Percentiles rank a stretch among this genome's conserved stretches.
Conservation (phyloP, 2,797 vertebrate species). For the Alauda arvensis region DNA sequence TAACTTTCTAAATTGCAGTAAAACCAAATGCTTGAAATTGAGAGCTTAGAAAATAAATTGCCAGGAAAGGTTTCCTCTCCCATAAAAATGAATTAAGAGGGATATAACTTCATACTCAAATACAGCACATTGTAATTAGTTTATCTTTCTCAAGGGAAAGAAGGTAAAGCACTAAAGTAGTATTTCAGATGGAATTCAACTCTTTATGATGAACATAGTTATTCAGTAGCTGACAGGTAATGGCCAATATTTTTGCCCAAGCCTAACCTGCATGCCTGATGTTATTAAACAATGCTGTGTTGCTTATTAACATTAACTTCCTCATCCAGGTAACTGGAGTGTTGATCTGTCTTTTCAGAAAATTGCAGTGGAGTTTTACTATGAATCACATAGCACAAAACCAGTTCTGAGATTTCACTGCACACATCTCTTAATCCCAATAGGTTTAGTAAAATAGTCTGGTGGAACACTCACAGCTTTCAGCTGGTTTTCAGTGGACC, state of each 20-base stretch:
- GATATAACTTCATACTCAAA: not conserved
- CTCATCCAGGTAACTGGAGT: not conserved
- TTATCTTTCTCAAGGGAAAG: slow-evolving; percentile 4
- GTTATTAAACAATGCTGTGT: not conserved
- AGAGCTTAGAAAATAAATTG: not conserved
- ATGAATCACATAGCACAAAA: not conserved
- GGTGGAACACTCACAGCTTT: not conserved
- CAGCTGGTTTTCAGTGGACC: not conserved
- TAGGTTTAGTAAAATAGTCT: not conserved
- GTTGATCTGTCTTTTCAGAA: not conserved
- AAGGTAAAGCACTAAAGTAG: not conserved
- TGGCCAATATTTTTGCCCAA: not conserved
- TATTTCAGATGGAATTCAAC: not conserved
- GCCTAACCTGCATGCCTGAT: not conserved
- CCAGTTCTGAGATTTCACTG: not conserved
- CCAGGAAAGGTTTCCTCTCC: not conserved
- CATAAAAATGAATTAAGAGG: not conserved
- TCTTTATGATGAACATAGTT: not conserved
- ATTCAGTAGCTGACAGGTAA: not conserved
- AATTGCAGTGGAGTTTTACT: not conserved
- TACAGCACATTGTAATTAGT: not conserved
- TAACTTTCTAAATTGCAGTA: slow-evolving; percentile 14
- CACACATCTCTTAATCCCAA: not conserved
- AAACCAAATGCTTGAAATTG: not conserved
- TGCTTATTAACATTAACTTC: not conserved